Evolutionary conservation across 2,113 vertebrate genomes (phyloP).

Genomic region (Azemiops feae): DNA sequence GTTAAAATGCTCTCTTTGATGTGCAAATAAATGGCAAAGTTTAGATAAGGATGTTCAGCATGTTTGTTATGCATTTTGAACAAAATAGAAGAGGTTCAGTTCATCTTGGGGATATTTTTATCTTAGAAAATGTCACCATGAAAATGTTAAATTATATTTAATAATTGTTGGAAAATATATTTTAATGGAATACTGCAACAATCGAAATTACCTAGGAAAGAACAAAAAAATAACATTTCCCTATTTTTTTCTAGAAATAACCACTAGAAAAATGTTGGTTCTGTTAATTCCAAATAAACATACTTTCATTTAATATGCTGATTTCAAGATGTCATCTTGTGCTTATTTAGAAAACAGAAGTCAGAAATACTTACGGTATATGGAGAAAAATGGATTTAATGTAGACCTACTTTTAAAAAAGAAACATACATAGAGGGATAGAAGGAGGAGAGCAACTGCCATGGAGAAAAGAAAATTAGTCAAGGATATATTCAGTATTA

Average conservation of each 20-base stretch:
- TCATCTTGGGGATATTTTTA: slow-evolving; percentile 1
- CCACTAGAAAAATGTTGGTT: background rate
- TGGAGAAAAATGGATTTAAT: background rate
- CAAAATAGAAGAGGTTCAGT: slow-evolving; percentile 45
- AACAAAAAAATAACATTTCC: slow-evolving; percentile 19
- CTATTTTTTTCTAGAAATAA: slow-evolving; percentile 13
- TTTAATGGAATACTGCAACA: slow-evolving; percentile 43
- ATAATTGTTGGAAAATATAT: slow-evolving; percentile 58
- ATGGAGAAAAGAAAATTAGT: background rate
- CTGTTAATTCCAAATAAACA: background rate
- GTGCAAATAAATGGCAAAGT: slow-evolving; percentile 60
- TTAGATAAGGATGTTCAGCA: slow-evolving; percentile 59
- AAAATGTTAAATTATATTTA: slow-evolving; percentile 54
- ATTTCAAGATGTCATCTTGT: background rate
- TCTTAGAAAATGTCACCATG: slow-evolving; percentile 51
- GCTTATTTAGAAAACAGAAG: background rate
- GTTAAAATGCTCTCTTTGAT: slow-evolving; percentile 61
- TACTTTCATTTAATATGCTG: background rate
- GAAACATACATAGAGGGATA: background rate
- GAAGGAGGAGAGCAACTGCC: background rate
- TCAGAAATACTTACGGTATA: background rate
- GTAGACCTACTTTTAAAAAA: background rate
- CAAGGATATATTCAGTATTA: background rate
- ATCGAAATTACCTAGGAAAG: slow-evolving; percentile 39
- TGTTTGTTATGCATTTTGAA: slow-evolving; percentile 48